Evolutionary conservation across 2,888 invertebrate species (phyloP), one percentile per base, ranked within the genome.

Genomic region (Nasonovia ribisnigri): DNA sequence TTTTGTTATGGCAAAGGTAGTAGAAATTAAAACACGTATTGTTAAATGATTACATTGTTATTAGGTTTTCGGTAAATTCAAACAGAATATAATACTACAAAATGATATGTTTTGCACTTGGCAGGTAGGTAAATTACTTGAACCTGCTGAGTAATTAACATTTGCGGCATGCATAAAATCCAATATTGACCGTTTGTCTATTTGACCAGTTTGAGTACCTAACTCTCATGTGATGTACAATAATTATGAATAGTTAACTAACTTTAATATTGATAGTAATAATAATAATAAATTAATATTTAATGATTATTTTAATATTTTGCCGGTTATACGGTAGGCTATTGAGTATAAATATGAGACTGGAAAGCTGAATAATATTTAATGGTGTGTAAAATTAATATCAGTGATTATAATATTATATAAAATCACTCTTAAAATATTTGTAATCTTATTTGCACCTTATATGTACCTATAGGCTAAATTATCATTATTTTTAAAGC

Each of bases 101-200:
- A 67, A 67, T 36, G 4, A 90, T 67, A 46, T 36, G n/a, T 67
- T 36, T 24, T 90, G 67, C 36, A 46, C 5, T 36, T 90, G 67
- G 36, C 42, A 67, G 48, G 36, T 77, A 36, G 77, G 48, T 90
- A 90, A 90, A 48, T 90, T 90, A 77, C 48, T 26, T 48, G 48
- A n/a, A 67, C 6, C 24, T 36, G 2, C n/a, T 11, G 20, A n/a
- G 48, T 90, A 36, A 48, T 90, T 90, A 67, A 20, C 10, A 77
- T 67, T 90, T 60, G 67, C 0, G 67, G 46, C 48, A 48, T 48
- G 24, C 36, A 88, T 88, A 54, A 42, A 90, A 77, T n/a, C 90
- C 36, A 67, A 36, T 77, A 90, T 36, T 90, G 36, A 90, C 67
- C 43, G 26, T 57, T 89, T 29, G 29, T 60, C 13, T 57, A 42